Evolutionary conservation across 2,797 vertebrate genomes (phyloP), one percentile per base, ranked within the genome.

Genomic region (Enteromius afrohamiltoni): DNA sequence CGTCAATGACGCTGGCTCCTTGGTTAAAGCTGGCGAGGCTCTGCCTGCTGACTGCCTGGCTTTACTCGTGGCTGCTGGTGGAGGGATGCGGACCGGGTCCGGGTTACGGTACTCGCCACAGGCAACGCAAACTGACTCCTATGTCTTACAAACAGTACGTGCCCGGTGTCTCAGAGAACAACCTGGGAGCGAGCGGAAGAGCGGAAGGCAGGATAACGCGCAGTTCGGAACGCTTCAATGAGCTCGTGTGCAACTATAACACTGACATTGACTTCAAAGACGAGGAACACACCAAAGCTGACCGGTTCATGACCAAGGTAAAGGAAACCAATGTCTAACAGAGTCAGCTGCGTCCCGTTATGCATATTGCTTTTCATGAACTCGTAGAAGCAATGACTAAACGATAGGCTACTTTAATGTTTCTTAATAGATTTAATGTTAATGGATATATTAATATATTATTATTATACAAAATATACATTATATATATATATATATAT

Each of bases 281-380:
- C 90, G 98, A 99, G 90, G 98, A 99, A 93, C 96, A 96, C 92
- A 98, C 96, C 68, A 95, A 96, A 26, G 97, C 98, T 0, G 98
- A 99, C 92, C 96, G 97, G 81, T 95, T 99, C 90, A 99, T 98
- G 98, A 98, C 96, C 0, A 96, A 98, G 97, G 97, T 98, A 95
- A 91, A 95, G 91, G 58, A 81, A 85, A 75, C 29, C 14, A 68
- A 62, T 80, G 42, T 65, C 47, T 80, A 67, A 42, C 82, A 19
- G 71, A 21, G 40, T 75, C 84, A 19, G 37, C 4, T 67, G 47
- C 55, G 83, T 49, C 29, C 58, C 21, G 13, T 51, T 42, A 11
- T 75, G 55, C 37, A 47, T 17, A 1, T 11, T n/a, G 60, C 17
- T n/a, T 65, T 47, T 60, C 4, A 42, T 68, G 11, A 14, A 34